Conservation (phyloP, 2,797 vertebrate species). For the Neopelma chrysocephalum region DNA sequence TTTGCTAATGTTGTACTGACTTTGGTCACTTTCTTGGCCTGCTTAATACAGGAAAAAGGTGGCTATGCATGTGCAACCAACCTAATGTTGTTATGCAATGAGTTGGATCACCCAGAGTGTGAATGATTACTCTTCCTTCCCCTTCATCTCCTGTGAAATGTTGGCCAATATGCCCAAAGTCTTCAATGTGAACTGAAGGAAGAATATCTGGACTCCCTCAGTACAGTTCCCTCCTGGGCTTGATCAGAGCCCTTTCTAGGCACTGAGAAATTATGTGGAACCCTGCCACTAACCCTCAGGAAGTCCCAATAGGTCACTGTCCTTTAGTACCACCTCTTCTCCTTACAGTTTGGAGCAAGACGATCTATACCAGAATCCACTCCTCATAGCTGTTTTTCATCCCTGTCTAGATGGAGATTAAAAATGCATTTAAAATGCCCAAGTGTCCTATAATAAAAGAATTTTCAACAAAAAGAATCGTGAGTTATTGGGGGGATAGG, state of each 20-base stretch:
- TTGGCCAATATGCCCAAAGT: background rate
- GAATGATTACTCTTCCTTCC: background rate
- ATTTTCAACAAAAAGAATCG: background rate
- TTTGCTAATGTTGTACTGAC: background rate
- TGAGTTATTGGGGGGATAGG: fast-evolving
- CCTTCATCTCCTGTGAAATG: background rate
- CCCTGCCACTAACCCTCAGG: background rate
- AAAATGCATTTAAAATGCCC: background rate
- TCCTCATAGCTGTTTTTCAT: background rate
- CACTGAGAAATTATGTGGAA: background rate
- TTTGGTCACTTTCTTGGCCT: background rate
- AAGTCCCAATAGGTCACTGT: background rate
- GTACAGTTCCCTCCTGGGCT: background rate
- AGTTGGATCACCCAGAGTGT: background rate
- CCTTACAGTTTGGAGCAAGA: background rate
- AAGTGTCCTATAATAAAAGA: background rate
- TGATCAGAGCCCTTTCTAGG: background rate
- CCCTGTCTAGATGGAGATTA: background rate
- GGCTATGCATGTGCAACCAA: background rate
- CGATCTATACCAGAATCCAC: background rate
- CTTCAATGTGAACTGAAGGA: background rate
- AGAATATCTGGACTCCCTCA: background rate
- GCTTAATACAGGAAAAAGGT: background rate
- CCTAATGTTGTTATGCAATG: background rate
- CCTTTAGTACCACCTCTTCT: background rate